Base-by-base conservation (phyloP, 2,888 invertebrate genomes). In the Drosophila meridiana region DNA sequence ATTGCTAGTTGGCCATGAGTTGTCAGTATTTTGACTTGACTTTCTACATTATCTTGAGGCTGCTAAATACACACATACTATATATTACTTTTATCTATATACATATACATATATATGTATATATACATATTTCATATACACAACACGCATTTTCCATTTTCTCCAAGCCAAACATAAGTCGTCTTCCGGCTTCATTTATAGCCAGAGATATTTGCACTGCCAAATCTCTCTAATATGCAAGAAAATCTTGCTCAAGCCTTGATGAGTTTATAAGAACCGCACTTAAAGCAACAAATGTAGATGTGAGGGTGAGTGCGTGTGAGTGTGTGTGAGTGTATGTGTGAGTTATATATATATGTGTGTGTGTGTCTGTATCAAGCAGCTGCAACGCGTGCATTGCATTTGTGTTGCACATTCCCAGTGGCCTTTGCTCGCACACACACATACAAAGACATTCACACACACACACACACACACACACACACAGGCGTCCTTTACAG, bases 351-450 rank as follows among this genome's bases (percentile, higher is more conserved):
- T 14, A 2, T 48, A 14, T 1, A 0, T 42, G 14, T 30, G 2
- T 26, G 28, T 13, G 45, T 28, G 13, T 32, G 1, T 48, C 3
- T 52, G 13, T 34, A 7, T 82, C 63, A 68, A 72, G 76, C 70
- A 70, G 64, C 64, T 85, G 85, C 67, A 60, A 59, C 65, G 78
- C 68, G 64, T 76, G 76, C 68, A 78, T 68, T 82, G 52, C 28
- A 45, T 70, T 70, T 70, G 45, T 48, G 30, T 11, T 43, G 53
- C 26, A 50, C 45, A 40, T 72, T 71, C 50, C 20, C 61, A 53
- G 43, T 82, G 78, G 65, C 73, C 52, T 63, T 53, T 53, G 57
- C 58, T 56, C 64, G 56, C 34, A 38, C 53, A 55, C 53, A 7
- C 38, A 38, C 28, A 13, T 7, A 20, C 14, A 55, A 14, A 38